Evolutionary conservation across 2,888 invertebrate species (phyloP), one percentile per base, ranked within the genome.

Genomic region (Parapristionchus giblindavisi): DNA sequence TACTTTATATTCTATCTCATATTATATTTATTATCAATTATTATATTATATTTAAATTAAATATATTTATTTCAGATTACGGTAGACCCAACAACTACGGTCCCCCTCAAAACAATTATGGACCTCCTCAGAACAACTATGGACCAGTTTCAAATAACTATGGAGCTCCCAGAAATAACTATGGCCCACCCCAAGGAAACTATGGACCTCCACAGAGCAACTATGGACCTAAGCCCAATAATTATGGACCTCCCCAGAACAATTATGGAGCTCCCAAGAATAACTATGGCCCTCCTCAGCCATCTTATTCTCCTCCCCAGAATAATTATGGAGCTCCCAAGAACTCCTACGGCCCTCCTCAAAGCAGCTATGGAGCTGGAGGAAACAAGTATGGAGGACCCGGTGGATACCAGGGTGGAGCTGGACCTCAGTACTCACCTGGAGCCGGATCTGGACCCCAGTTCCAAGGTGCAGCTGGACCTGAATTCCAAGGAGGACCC

Each of bases 351-450:
- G 63, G 63, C 8, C 17, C 27, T 43, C 63, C 63, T 6, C 54
- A 54, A 29, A 43, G 43, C 1, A 11, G 32, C 17, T 65, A 65
- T 17, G 63, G 63, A 43, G 27, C 40, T 1, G 63, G 63, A 65
- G 63, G 63, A 1, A 65, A 11, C 43, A 40, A 65, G 63, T 65
- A n/a, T n/a, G n/a, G n/a, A n/a, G n/a, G n/a, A n/a, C n/a, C n/a
- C n/a, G n/a, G n/a, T n/a, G n/a, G n/a, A n/a, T n/a, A 65, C 29
- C 27, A 40, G 3, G 8, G 43, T 43, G 61, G 61, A 38, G 63
- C 63, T 32, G 63, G 63, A 43, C 63, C 63, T 27, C 63, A 65
- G 63, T 65, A 65, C 43, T 61, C 61, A 0, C 61, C 61, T 11
- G 61, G 61, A 61, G 61, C 61, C n/a, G 60, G 60, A 32, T 32